Base-by-base conservation (phyloP, 2,113 vertebrate species). In the Mystacornis crossleyi region DNA sequence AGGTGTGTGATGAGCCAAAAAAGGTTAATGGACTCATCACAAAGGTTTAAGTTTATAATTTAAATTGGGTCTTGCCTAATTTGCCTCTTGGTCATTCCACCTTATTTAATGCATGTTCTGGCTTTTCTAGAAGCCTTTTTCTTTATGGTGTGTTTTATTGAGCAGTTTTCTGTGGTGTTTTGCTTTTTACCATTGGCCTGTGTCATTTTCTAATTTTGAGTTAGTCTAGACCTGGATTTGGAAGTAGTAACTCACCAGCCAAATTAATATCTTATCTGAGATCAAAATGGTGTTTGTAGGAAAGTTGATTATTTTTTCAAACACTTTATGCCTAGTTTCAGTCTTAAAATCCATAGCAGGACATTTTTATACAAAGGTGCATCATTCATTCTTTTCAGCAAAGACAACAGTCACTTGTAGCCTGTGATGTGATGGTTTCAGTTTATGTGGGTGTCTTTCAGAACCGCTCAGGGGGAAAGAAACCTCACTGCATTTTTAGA, bases 1-100 rank as follows among this genome's bases (percentile, higher is more conserved):
- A 69, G 36, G 31, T 29, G 38, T 0, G 0, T 0, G 0, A 47
- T 57, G 71, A 42, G 64, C 70, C 50, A 42, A 31, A 65, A 15
- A 50, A 21, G 26, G 21, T 78, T 24, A 4, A 31, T 61, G 42
- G 25, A 10, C n/a, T 77, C 58, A 24, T 54, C 65, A 26, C 17
- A 5, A n/a, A 26, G 42, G 12, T 65, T 79, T 8, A 34, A 14
- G 8, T 48, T 66, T 3, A 10, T 36, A 2, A 58, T 45, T 71
- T 33, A 51, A 83, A 45, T 47, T 50, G 7, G 2, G n/a, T 40
- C 64, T 71, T 64, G 45, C 40, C n/a, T 74, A 69, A 58, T 55
- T 50, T 60, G 38, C 25, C n/a, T 91, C 65, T 61, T 71, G 16
- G 28, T 91, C 29, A 43, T 33, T 5, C 18, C 58, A 67, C 36